Evolutionary conservation across 2,797 vertebrate species (phyloP).

Genomic region (Phataginus tetradactyla): DNA sequence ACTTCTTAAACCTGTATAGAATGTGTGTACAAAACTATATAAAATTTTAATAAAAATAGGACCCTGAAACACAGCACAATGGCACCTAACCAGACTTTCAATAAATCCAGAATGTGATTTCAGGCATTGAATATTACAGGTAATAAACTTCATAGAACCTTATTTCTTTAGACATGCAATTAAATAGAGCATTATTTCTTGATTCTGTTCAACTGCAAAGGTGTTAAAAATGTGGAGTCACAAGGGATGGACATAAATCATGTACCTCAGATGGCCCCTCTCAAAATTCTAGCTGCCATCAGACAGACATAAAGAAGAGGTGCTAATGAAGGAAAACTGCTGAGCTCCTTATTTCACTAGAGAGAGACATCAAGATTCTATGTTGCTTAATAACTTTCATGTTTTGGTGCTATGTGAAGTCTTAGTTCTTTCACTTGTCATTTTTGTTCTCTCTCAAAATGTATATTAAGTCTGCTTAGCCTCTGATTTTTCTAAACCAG

Average conservation of each 20-base stretch:
- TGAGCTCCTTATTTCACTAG: constrained; percentile 74
- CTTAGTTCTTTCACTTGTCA: constrained; percentile 53
- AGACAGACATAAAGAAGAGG: constrained; percentile 67
- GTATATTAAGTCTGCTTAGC: not conserved
- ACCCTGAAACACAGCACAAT: not conserved
- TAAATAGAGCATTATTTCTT: constrained; percentile 27
- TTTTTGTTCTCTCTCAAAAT: constrained; percentile 52
- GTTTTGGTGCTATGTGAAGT: constrained; percentile 49
- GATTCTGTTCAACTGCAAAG: not conserved
- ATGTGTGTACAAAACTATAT: not conserved
- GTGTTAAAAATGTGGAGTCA: not conserved
- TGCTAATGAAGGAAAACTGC: constrained; percentile 79
- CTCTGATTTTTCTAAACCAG: constrained; percentile 54
- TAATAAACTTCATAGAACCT: not conserved
- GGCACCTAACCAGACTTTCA: not conserved
- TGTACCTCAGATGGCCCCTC: constrained; percentile 45
- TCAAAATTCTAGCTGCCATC: constrained; percentile 68
- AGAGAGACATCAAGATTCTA: constrained; percentile 76
- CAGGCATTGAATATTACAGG: not conserved
- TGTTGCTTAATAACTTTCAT: constrained; percentile 60
- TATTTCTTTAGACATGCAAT: constrained; percentile 22
- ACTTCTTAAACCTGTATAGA: not conserved
- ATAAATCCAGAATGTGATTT: not conserved
- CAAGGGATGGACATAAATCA: constrained; percentile 25
- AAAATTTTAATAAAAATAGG: not conserved